Percentiles rank a stretch among this genome's conserved stretches.
phyloP scores from a whole-genome alignment of 2,797 vertebrate genomes.

The Eulemur coronatus region DNA sequence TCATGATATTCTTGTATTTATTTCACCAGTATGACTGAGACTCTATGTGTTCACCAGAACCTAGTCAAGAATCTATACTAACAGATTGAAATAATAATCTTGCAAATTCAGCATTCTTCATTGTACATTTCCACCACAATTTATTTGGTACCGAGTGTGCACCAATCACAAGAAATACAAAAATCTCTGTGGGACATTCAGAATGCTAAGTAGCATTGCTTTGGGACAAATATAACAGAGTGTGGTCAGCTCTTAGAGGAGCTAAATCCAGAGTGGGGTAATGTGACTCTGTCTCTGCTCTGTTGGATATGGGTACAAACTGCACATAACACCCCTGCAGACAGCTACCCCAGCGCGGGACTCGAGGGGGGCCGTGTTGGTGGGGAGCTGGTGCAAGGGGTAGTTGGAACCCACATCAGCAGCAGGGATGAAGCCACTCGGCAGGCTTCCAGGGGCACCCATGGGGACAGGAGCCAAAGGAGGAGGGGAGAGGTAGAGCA shows the following conservation, averaged over 20 bases:
- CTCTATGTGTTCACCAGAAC: neutral
- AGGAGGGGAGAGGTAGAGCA: neutral
- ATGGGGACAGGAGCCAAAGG: neutral
- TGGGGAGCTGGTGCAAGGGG: neutral
- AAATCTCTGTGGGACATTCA: neutral
- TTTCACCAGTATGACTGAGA: neutral
- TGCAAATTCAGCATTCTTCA: neutral
- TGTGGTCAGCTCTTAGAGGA: neutral
- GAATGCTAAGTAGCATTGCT: neutral
- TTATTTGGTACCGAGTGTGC: neutral
- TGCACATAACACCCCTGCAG: no score
- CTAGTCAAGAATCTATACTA: neutral
- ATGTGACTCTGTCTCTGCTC: neutral
- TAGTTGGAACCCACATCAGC: neutral
- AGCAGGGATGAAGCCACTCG: neutral
- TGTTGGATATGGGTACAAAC: neutral
- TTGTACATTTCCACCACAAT: neutral
- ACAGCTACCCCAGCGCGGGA: neutral
- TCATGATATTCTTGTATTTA: neutral
- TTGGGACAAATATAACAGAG: neutral
- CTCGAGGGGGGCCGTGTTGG: neutral
- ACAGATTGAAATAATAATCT: slow-evolving; percentile 25
- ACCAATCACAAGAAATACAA: slow-evolving; percentile 4
- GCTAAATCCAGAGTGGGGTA: neutral
- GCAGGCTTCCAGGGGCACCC: neutral